A percentile compares a stretch with the other conserved stretches of the same genome.
phyloP scores from a whole-genome alignment of 2,113 vertebrate genomes.

The Ictalurus punctatus region DNA sequence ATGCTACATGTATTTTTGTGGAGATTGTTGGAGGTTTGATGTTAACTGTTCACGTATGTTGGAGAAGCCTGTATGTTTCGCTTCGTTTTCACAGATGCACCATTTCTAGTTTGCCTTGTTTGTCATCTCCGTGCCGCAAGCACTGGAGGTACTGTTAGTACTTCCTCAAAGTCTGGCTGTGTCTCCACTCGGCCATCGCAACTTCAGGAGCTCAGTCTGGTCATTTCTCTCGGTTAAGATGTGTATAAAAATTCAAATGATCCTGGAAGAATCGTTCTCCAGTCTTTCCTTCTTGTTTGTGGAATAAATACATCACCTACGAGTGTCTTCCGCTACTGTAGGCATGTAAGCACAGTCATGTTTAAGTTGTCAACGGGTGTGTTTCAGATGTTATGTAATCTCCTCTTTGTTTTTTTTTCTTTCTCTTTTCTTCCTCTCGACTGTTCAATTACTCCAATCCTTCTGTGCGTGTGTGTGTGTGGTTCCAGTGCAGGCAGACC shows the following conservation, averaged over 20 bases:
- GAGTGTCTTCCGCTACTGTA: background rate
- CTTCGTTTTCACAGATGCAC: background rate
- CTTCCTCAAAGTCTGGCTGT: background rate
- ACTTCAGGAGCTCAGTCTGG: background rate
- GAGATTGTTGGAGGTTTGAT: background rate
- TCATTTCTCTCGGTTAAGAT: background rate
- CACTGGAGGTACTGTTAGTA: background rate
- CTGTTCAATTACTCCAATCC: constrained; percentile 8
- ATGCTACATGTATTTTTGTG: background rate
- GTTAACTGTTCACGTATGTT: background rate
- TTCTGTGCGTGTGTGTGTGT: constrained; percentile 28
- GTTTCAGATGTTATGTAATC: constrained; percentile 32
- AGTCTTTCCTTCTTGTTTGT: background rate
- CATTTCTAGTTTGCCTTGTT: background rate
- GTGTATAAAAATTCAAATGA: background rate
- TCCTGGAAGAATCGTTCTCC: background rate
- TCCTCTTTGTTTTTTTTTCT: background rate
- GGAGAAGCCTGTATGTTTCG: background rate
- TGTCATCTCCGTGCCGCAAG: background rate
- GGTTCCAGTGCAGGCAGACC: constrained; percentile 53
- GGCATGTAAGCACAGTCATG: constrained; percentile 4
- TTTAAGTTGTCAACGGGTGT: background rate
- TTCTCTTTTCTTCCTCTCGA: background rate
- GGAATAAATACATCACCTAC: background rate
- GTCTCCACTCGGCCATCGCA: background rate